Percentiles rank a stretch among this genome's conserved stretches.
Evolutionary conservation across 2,888 invertebrate genomes (phyloP).

Genomic region (Ormyrus thymus): DNA sequence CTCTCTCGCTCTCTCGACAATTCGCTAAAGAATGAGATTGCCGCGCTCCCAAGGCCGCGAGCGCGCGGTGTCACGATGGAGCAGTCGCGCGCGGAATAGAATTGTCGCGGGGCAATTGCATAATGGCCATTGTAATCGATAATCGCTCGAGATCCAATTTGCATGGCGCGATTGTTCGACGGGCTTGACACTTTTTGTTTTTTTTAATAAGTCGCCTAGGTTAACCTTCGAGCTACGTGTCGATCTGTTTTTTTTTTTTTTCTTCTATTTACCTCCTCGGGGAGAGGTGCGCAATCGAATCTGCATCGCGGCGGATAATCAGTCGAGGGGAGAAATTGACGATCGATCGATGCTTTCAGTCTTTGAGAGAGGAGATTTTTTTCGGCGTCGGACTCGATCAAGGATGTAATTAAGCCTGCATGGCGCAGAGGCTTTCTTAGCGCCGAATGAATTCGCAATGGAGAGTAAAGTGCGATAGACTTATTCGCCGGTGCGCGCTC

Average conservation of each 20-base stretch:
- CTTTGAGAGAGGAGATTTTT: slow-evolving; percentile 12
- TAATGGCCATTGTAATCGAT: slow-evolving; percentile 35
- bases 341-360: neutral
- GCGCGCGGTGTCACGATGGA: slow-evolving; percentile 13
- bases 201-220: neutral
- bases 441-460: neutral
- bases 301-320: slow-evolving; percentile 4
- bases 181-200: neutral
- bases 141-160: neutral
- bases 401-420: slow-evolving; percentile 32
- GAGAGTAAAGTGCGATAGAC: neutral
- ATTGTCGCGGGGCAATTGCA: slow-evolving; percentile 36
- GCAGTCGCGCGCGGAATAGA: slow-evolving; percentile 14
- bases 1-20: neutral
- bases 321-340: slow-evolving; percentile 7
- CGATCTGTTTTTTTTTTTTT: neutral
- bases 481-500: neutral
- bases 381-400: slow-evolving; percentile 10
- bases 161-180: neutral
- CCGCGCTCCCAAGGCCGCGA: slow-evolving; percentile 16
- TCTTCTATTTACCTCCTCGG: neutral
- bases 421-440: slow-evolving; percentile 24
- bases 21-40: slow-evolving; percentile 29
- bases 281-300: slow-evolving; percentile 19
- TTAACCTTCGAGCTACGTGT: neutral